Base-by-base conservation (phyloP, 2,113 vertebrate genomes). In the Halcyon malimbica region DNA sequence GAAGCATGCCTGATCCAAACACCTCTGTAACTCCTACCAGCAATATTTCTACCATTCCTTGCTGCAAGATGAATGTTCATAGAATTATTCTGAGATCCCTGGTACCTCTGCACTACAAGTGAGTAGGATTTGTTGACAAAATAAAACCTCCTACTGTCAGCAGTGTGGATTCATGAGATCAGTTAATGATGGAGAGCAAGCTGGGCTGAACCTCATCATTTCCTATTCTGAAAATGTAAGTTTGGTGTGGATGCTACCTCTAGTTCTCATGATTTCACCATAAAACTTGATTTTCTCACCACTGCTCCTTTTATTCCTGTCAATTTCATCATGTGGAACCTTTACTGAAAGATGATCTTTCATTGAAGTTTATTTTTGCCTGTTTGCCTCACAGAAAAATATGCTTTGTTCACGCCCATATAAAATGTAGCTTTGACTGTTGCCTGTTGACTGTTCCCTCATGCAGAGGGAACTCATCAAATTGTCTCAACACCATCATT, bases 91-190 rank as follows among this genome's bases (percentile, higher is more conserved):
- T 54, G 79, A 78, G 60, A 42, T 60, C 29, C 9, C 17, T 82
- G 39, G 20, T 14, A 68, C 18, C 18, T 91, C 60, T 87, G 20
- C 20, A 33, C 56, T 63, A 18, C 56, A 28, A 78, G 7, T 67
- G 71, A 67, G 56, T 83, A 56, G 60, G 56, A 91, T 82, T 75
- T 94, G 91, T 89, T 94, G 83, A 60, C 83, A 87, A 94, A 97
- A 95, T 60, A 91, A 87, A 74, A 91, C 33, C 13, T 94, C 79
- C 24, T 92, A 16, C 25, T 46, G 74, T 87, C 77, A 91, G 88
- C 86, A 90, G 13, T 69, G 54, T 33, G 71, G 54, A 77, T 86
- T 92, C 33, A 77, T 83, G 68, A 94, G 77, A 91, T 90, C 31
- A 59, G 46, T 77, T 77, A 80, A 67, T 62, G 50, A 70, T 50